Conservation (phyloP, 53 echinoderm and acorn worm species). For the Zoroaster sp. region DNA sequence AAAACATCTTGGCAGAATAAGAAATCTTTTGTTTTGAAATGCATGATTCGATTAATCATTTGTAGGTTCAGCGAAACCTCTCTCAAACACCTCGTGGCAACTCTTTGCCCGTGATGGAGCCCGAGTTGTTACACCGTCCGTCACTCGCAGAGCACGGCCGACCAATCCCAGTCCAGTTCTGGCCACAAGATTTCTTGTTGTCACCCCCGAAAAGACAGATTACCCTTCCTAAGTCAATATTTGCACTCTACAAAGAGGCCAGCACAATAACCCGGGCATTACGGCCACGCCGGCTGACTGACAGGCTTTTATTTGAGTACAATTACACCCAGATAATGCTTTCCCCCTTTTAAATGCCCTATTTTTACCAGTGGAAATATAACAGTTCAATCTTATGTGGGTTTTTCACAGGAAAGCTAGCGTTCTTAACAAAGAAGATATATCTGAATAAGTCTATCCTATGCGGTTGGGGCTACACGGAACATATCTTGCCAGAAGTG, state of each 20-base stretch:
- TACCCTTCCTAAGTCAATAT: conserved; percentile 51
- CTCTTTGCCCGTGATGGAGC: neutral
- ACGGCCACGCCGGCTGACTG: conserved; percentile 7
- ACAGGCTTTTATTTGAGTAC: neutral
- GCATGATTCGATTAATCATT: too few relatives aligned
- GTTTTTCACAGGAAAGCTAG: too few relatives aligned
- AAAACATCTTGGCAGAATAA: too few relatives aligned
- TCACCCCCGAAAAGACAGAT: conserved; percentile 23
- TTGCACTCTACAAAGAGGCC: conserved; percentile 35
- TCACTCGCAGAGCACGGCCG: neutral
- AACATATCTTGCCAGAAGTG: too few relatives aligned
- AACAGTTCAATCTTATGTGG: too few relatives aligned
- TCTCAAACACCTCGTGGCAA: too few relatives aligned
- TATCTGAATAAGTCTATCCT: too few relatives aligned
- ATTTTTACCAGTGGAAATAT: neutral
- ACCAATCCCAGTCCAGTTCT: neutral
- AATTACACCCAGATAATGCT: neutral
- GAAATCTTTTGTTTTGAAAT: too few relatives aligned
- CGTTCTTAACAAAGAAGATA: too few relatives aligned
- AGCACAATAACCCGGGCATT: conserved; percentile 15
- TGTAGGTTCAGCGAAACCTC: too few relatives aligned
- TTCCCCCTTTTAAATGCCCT: neutral
- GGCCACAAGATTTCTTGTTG: neutral
- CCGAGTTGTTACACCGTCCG: neutral
- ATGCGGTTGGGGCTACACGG: too few relatives aligned